Evolutionary conservation across 2,888 invertebrate genomes (phyloP).

Genomic region (Thymelicus lineola): DNA sequence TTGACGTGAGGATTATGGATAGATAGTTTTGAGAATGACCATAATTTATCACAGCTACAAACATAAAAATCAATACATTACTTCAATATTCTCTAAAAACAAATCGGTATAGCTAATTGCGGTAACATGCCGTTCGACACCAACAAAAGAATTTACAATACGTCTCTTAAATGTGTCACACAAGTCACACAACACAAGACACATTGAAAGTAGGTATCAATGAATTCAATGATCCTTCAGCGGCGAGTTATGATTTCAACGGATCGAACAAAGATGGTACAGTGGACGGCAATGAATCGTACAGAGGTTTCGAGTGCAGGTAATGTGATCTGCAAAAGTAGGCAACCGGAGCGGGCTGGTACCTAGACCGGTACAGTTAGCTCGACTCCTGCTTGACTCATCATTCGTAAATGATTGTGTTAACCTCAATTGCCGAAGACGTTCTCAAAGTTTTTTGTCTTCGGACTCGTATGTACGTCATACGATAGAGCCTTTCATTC

Average conservation of each 20-base stretch:
- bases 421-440: slow-evolving; percentile 67
- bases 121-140: background rate
- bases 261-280: slow-evolving; percentile 30
- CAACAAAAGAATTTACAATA: background rate
- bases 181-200: background rate
- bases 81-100: background rate
- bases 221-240: slow-evolving; percentile 19
- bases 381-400: slow-evolving; percentile 64
- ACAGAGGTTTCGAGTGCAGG: slow-evolving; percentile 60
- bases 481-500: slow-evolving; percentile 14
- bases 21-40: too few species aligned
- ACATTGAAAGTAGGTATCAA: background rate
- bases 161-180: slow-evolving; percentile 10
- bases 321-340: slow-evolving; percentile 72
- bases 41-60: background rate
- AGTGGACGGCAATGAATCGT: slow-evolving; percentile 31
- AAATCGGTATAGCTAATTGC: slow-evolving; percentile 3
- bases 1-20: too few species aligned
- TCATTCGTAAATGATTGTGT: slow-evolving; percentile 63
- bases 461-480: slow-evolving; percentile 6
- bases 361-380: slow-evolving; percentile 71
- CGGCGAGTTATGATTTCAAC: slow-evolving; percentile 27
- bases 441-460: slow-evolving; percentile 38
- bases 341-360: slow-evolving; percentile 72
- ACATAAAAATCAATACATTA: background rate